Conservation (phyloP, 2,113 vertebrate species). For the Glaucomys volans region DNA sequence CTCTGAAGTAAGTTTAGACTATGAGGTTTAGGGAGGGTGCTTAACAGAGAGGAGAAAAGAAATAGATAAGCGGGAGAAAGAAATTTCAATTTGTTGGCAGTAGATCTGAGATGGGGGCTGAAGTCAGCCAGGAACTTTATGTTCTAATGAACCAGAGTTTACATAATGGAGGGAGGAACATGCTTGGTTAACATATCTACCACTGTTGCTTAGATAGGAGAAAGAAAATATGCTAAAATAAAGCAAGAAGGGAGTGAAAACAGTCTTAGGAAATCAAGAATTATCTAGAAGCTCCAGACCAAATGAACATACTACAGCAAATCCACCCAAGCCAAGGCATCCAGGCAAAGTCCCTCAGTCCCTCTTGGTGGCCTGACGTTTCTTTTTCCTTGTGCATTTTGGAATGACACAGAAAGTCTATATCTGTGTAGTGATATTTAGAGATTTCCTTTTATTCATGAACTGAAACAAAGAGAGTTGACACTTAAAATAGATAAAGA, state of each 20-base stretch:
- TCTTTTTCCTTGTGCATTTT: background rate
- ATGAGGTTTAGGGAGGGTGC: background rate
- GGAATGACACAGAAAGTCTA: background rate
- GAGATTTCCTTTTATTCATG: background rate
- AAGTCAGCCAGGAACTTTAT: background rate
- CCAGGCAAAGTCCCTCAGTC: background rate
- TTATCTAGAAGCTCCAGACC: background rate
- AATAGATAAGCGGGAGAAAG: background rate
- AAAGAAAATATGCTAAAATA: background rate
- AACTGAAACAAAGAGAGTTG: background rate
- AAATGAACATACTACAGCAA: background rate
- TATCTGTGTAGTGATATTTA: background rate
- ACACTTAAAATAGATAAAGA: background rate
- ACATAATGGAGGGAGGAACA: background rate
- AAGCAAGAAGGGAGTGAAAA: background rate
- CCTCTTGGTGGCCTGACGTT: background rate
- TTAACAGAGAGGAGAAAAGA: background rate
- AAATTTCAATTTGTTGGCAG: background rate
- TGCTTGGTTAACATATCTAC: background rate
- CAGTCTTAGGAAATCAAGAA: background rate
- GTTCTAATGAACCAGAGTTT: background rate
- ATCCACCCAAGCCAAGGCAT: background rate
- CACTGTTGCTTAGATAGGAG: background rate
- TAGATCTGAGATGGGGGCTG: background rate
- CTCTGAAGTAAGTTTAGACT: slow-evolving; percentile 50